Percentiles rank a stretch among this genome's conserved stretches.
Conservation (phyloP, 2,797 vertebrate genomes). For the Fundulus diaphanus region DNA sequence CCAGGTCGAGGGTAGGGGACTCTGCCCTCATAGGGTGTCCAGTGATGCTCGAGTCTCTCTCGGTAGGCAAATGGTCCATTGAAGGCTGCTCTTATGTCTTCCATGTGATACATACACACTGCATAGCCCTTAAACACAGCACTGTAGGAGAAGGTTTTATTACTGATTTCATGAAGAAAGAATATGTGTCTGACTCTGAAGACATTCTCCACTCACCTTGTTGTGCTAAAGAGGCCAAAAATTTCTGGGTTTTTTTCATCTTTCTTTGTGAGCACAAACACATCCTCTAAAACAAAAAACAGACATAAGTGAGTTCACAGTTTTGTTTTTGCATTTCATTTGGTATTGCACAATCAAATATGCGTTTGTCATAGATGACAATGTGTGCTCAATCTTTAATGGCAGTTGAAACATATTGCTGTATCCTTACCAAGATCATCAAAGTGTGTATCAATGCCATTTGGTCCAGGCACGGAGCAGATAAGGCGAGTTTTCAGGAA, state of each 20-base stretch:
- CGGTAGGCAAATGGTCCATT: conserved; percentile 94
- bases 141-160: conserved; percentile 46
- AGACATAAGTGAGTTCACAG: not conserved
- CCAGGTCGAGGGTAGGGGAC: conserved; percentile 96
- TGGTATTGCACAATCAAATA: not conserved
- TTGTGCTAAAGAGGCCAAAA: conserved; percentile 96
- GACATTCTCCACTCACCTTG: conserved; percentile 83
- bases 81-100: conserved; percentile 92
- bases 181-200: not conserved
- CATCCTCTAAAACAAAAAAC: conserved; percentile 85
- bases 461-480: conserved; percentile 92
- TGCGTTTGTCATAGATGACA: not conserved
- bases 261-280: conserved; percentile 91
- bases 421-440: conserved; percentile 89
- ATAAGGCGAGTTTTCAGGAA: conserved; percentile 93
- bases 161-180: not conserved
- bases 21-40: conserved; percentile 92
- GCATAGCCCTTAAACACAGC: conserved; percentile 95
- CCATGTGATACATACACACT: conserved; percentile 95
- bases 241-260: conserved; percentile 94
- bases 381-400: not conserved
- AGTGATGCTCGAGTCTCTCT: conserved; percentile 93
- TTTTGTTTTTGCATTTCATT: not conserved
- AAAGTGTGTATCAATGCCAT: conserved; percentile 95
- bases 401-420: not conserved